These are phyloP conservation scores for Carlito syrichta DNA, from an alignment of 2,113 vertebrate genomes.

Conservation along the genomic window DNA sequence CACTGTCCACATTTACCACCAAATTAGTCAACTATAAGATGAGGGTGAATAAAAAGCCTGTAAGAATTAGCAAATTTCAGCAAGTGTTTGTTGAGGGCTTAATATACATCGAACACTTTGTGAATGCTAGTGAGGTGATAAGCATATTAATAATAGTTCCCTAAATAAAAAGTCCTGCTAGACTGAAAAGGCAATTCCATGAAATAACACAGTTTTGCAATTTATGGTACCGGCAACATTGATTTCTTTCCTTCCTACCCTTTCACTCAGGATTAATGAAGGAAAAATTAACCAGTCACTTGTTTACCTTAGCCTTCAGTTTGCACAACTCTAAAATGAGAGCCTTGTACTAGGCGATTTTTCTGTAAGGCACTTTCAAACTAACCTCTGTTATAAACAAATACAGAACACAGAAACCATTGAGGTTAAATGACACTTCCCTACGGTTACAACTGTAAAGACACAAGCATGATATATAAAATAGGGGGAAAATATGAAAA, in stretches of 20 bases:
- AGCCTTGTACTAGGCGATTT: neutral
- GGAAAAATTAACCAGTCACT: neutral
- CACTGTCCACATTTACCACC: neutral
- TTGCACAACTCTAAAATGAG: neutral
- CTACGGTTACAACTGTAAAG: neutral
- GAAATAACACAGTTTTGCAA: neutral
- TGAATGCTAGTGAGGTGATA: neutral
- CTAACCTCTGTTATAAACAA: neutral
- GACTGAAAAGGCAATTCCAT: neutral
- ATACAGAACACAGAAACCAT: neutral
- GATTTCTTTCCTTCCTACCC: neutral
- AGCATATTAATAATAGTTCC: neutral
- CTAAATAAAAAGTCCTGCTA: neutral
- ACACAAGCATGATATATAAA: neutral
- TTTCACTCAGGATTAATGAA: neutral
- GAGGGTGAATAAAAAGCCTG: neutral
- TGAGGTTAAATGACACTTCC: neutral
- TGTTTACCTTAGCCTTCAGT: neutral
- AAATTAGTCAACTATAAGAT: neutral
- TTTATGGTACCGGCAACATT: neutral
- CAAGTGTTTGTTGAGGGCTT: neutral
- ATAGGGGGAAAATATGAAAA: neutral
- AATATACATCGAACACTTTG: neutral
- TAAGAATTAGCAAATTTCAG: neutral
- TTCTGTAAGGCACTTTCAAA: neutral